Evolutionary conservation across 2,888 invertebrate species (phyloP).

Genomic region (Aporophyla nigra): DNA sequence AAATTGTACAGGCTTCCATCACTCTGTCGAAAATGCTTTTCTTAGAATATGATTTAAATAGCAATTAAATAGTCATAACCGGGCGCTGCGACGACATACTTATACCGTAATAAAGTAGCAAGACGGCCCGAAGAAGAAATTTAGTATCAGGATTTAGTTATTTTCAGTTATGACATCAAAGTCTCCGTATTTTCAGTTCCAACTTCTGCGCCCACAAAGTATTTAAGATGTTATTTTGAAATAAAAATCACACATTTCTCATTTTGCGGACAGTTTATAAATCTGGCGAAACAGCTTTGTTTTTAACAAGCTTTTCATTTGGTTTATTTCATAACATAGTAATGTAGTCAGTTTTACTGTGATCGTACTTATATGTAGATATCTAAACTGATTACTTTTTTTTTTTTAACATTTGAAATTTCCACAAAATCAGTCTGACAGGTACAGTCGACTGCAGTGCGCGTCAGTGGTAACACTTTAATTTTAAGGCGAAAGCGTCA

Average conservation of each 20-base stretch:
- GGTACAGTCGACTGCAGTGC: background rate
- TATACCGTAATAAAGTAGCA: slow-evolving; percentile 82
- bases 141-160: slow-evolving; percentile 67
- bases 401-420: background rate
- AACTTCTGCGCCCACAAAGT: slow-evolving; percentile 51
- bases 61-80: slow-evolving; percentile 82
- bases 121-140: slow-evolving; percentile 73
- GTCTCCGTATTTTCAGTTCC: slow-evolving; percentile 61
- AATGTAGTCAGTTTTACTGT: background rate
- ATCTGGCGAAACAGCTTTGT: slow-evolving; percentile 8
- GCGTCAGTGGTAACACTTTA: background rate
- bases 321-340: slow-evolving; percentile 2
- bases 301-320: background rate
- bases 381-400: background rate
- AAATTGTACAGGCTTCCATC: slow-evolving; percentile 56
- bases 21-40: slow-evolving; percentile 69
- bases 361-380: background rate
- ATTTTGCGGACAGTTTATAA: slow-evolving; percentile 37
- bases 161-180: slow-evolving; percentile 69
- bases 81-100: slow-evolving; percentile 79
- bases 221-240: slow-evolving; percentile 28
- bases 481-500: too few species aligned
- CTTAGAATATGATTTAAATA: slow-evolving; percentile 85
- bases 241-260: slow-evolving; percentile 33
- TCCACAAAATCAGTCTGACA: background rate